phyloP scores from a whole-genome alignment of 2,797 vertebrate genomes.

The Avahi laniger region DNA sequence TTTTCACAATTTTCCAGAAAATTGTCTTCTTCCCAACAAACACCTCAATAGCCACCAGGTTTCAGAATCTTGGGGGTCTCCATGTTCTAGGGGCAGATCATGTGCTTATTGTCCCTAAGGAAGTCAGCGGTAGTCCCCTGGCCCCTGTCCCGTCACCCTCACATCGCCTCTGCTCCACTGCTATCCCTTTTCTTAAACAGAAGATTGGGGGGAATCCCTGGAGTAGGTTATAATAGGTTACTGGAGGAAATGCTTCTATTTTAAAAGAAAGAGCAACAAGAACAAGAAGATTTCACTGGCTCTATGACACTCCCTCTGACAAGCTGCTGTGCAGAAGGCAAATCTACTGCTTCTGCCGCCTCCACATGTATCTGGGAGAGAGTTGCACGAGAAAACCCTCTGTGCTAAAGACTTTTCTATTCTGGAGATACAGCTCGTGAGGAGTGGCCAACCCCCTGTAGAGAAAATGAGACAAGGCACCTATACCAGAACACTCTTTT shows the following conservation, averaged over 20 bases:
- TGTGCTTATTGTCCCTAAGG: background rate
- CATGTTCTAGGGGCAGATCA: background rate
- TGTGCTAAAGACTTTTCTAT: constrained; percentile 18
- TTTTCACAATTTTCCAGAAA: background rate
- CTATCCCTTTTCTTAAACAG: background rate
- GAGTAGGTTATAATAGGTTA: constrained; percentile 55
- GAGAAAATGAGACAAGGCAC: background rate
- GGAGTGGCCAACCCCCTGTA: background rate
- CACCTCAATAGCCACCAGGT: background rate
- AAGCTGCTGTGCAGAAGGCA: constrained; percentile 68
- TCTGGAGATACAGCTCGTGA: background rate
- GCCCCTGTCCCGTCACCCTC: background rate
- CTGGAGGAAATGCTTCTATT: constrained; percentile 64
- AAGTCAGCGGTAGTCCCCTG: background rate
- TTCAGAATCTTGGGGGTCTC: background rate
- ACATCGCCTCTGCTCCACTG: background rate
- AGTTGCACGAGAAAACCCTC: constrained; percentile 33
- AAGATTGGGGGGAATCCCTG: constrained; percentile 65
- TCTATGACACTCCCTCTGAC: constrained; percentile 43
- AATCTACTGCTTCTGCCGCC: constrained; percentile 36
- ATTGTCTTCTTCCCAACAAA: background rate
- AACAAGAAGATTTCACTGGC: constrained; percentile 30
- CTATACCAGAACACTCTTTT: background rate
- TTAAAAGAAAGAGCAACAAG: constrained; percentile 38
- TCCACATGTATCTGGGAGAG: constrained; percentile 45